Evolutionary conservation across 2,888 invertebrate species (phyloP), one percentile per base, ranked within the genome.

Genomic region (Iphiclides podalirius): DNA sequence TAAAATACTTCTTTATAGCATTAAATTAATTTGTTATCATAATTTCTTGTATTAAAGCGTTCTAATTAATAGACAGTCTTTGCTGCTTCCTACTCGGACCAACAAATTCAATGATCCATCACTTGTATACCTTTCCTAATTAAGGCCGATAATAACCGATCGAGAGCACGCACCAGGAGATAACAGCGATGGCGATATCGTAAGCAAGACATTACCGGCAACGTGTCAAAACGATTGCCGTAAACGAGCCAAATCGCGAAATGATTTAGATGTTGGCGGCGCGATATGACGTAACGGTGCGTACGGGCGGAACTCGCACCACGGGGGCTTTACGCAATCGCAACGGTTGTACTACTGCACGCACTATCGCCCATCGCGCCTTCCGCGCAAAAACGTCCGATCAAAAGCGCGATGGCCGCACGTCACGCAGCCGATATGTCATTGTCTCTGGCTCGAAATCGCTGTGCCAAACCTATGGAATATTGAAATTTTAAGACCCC

Each of bases 281-380:
- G 42, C 15, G 37, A 42, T 15, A 60, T 72, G 69, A 72, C 66
- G 71, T 76, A 78, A 72, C 62, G 53, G 60, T 62, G 62, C 39
- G 49, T 44, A 35, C 63, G n/a, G 61, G 53, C 49, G 48, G 53
- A 66, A 62, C 66, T 65, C 65, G 67, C 64, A 67, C 64, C 66
- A 63, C 57, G 60, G 61, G 62, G 55, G 64, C 62, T 63, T 85
- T 84, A 76, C 67, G 75, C 75, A 85, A 85, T 53, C 52, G 49
- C 58, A 55, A 58, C 54, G 59, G 63, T 64, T 58, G 66, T 67
- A 72, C 68, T 31, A 12, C 66, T 68, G 69, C 73, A 81, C 79
- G 79, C 80, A 79, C 79, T 78, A 83, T 84, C 82, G 79, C 72
- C 68, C 67, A 75, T 75, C 76, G 72, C 74, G 77, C 77, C 77